Evolutionary conservation across 2,113 vertebrate species (phyloP).

Genomic region (Platycercus adscitus): DNA sequence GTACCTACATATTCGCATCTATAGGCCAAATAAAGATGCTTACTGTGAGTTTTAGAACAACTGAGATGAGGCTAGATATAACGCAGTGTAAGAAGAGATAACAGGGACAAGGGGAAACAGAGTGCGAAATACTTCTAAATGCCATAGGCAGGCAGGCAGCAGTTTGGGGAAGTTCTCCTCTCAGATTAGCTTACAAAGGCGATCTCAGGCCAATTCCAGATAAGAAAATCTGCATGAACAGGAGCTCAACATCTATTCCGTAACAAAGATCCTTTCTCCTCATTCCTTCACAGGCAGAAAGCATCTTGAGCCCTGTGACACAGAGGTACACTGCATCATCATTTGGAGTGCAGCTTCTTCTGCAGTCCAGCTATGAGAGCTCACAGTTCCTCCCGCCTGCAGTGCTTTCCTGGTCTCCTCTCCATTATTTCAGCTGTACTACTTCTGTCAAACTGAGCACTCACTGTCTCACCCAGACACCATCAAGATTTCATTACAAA

Average conservation of each 20-base stretch:
- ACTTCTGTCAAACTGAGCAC: neutral
- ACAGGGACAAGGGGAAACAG: neutral
- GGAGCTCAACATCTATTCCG: neutral
- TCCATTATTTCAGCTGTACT: neutral
- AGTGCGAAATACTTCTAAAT: neutral
- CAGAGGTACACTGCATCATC: neutral
- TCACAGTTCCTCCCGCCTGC: neutral
- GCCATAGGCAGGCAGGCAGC: neutral
- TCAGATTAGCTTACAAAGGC: neutral
- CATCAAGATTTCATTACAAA: neutral
- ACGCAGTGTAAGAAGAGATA: neutral
- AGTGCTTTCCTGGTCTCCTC: neutral
- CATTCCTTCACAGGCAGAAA: neutral
- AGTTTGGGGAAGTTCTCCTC: neutral
- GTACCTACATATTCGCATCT: accelerated
- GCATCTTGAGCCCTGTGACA: neutral
- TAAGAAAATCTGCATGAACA: neutral
- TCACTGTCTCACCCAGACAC: neutral
- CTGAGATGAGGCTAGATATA: neutral
- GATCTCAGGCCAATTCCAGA: neutral
- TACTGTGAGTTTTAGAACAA: neutral
- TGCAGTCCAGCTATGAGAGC: neutral
- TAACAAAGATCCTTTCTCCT: neutral
- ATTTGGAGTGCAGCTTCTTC: neutral
- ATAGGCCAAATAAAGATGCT: neutral